These are phyloP conservation scores for Heliconius cydno DNA, from an alignment of 2,888 invertebrate genomes.

Conservation along the genomic window DNA sequence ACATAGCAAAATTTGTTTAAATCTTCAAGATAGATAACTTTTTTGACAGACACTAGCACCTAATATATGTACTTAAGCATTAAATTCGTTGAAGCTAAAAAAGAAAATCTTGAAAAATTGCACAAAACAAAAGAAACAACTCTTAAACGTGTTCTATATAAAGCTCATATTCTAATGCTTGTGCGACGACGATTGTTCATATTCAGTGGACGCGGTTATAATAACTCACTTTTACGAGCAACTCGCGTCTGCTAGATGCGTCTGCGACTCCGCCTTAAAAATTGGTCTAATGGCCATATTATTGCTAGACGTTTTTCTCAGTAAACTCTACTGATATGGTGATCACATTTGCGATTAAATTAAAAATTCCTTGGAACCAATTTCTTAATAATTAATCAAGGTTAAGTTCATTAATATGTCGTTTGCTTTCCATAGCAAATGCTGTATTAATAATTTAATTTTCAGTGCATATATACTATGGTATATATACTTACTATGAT, in stretches of 20 bases:
- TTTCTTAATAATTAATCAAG: neutral
- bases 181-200: conserved; percentile 70
- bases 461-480: neutral
- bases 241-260: conserved; percentile 71
- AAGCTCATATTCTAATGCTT: conserved; percentile 61
- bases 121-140: conserved; percentile 29
- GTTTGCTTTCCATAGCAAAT: neutral
- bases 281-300: conserved; percentile 74
- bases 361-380: conserved; percentile 28
- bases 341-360: conserved; percentile 40
- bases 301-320: conserved; percentile 65
- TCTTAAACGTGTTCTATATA: conserved; percentile 56
- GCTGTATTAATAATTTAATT: neutral
- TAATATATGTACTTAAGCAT: conserved; percentile 45
- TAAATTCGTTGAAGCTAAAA: conserved; percentile 44
- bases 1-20: conserved; percentile 20
- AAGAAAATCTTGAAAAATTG: conserved; percentile 42
- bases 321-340: conserved; percentile 55
- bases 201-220: conserved; percentile 77
- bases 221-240: conserved; percentile 82
- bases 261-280: conserved; percentile 72
- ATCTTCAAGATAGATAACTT: conserved; percentile 21
- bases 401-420: neutral
- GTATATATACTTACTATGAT: neutral
- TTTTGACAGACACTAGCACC: conserved; percentile 40